Conservation (phyloP, 2,797 vertebrate genomes). For the Gila robusta region DNA sequence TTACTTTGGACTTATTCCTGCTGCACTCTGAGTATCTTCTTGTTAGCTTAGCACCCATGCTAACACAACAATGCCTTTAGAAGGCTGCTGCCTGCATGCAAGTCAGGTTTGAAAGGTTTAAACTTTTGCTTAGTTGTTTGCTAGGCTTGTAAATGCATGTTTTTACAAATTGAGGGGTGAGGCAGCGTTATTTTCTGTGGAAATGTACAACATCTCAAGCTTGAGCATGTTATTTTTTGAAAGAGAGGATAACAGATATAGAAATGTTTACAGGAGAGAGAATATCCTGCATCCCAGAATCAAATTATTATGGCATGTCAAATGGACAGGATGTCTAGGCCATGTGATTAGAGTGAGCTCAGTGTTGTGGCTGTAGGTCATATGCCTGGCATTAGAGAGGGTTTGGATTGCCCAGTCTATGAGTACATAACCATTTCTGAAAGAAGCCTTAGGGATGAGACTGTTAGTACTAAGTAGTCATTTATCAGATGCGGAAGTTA, state of each 20-base stretch:
- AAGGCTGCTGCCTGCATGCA: neutral
- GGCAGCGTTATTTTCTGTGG: neutral
- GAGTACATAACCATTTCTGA: neutral
- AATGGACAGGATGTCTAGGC: slow-evolving; percentile 1
- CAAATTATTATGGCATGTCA: neutral
- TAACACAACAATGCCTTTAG: slow-evolving; percentile 10
- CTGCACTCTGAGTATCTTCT: neutral
- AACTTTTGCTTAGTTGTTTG: neutral
- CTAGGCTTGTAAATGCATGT: slow-evolving; percentile 18
- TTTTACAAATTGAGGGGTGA: slow-evolving; percentile 1
- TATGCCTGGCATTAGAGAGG: slow-evolving; percentile 34
- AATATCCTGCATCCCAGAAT: neutral
- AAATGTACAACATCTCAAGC: neutral
- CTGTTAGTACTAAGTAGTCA: neutral
- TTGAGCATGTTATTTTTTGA: neutral
- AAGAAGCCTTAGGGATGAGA: neutral
- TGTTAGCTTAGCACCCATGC: neutral
- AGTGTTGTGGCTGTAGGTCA: slow-evolving; percentile 43
- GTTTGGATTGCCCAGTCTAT: neutral
- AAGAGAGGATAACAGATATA: neutral
- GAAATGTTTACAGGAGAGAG: neutral
- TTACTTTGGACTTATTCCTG: neutral
- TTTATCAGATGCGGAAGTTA: neutral
- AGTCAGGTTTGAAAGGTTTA: neutral
- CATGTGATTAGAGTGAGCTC: slow-evolving; percentile 36